Evolutionary conservation across 2,888 invertebrate genomes (phyloP).

Genomic region (Camptogramma bilineatum): DNA sequence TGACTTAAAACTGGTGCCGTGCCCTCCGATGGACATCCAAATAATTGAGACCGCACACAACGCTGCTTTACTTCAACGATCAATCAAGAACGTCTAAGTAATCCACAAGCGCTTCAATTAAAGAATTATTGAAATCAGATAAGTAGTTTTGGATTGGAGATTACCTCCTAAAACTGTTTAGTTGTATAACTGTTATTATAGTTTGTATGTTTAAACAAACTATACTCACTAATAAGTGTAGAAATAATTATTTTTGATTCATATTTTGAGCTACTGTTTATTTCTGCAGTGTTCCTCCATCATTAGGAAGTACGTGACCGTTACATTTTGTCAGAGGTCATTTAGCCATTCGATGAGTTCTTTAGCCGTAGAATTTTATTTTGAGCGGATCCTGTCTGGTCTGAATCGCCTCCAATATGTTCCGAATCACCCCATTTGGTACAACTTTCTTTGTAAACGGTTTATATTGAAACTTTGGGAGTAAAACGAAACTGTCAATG

Average conservation of each 20-base stretch:
- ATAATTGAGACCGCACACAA: too few species aligned
- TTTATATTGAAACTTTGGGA: conserved; percentile 31
- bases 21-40: too few species aligned
- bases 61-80: too few species aligned
- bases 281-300: conserved; percentile 20
- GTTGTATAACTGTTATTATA: too few species aligned
- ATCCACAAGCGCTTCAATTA: too few species aligned
- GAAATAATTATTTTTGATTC: not conserved
- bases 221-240: too few species aligned
- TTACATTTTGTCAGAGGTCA: conserved; percentile 45
- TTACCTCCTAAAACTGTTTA: too few species aligned
- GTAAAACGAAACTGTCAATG: conserved; percentile 25
- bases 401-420: conserved; percentile 32
- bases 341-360: conserved; percentile 42
- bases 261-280: conserved; percentile 11
- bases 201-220: too few species aligned
- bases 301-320: conserved; percentile 40
- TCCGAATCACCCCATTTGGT: conserved; percentile 31
- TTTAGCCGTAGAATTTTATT: conserved; percentile 46
- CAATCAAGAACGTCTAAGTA: too few species aligned
- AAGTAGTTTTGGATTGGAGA: too few species aligned
- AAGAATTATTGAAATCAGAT: too few species aligned
- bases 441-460: conserved; percentile 32
- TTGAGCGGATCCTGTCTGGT: conserved; percentile 35
- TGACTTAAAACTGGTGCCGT: too few species aligned